Evolutionary conservation across 2,797 vertebrate species (phyloP).

Genomic region (Triplophysa yarkandensis): DNA sequence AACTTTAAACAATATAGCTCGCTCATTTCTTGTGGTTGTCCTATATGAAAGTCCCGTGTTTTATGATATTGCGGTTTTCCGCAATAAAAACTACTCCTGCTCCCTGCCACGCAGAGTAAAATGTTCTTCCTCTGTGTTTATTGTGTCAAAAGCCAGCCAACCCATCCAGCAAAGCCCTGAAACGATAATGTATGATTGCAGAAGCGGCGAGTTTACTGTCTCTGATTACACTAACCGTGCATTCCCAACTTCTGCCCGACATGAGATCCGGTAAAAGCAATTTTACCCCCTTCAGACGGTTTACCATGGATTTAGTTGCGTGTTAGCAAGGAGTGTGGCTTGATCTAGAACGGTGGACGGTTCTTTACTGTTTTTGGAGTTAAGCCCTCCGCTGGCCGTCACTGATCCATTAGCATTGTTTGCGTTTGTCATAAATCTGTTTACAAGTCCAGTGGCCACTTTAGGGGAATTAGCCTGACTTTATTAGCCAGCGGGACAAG

Average conservation of each 20-base stretch:
- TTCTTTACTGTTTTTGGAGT: slow-evolving; percentile 36
- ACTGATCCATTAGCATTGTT: slow-evolving; percentile 51
- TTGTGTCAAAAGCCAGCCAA: slow-evolving; percentile 8
- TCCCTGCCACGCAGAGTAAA: slow-evolving; percentile 11
- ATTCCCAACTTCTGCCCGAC: background rate
- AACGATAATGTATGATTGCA: background rate
- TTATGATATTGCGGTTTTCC: slow-evolving; percentile 16
- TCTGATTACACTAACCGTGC: background rate
- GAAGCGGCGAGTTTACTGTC: background rate
- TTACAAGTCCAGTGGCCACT: slow-evolving; percentile 56
- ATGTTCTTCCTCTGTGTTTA: slow-evolving; percentile 22
- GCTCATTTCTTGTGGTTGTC: slow-evolving; percentile 22
- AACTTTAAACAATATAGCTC: slow-evolving; percentile 24
- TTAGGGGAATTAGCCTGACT: slow-evolving; percentile 53
- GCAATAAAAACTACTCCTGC: slow-evolving; percentile 10
- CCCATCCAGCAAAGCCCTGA: background rate
- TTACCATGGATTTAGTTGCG: background rate
- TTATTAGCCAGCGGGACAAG: slow-evolving; percentile 56
- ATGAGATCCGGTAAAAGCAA: background rate
- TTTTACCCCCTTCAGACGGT: background rate
- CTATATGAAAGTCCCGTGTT: slow-evolving; percentile 16
- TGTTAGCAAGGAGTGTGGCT: background rate
- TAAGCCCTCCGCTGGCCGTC: slow-evolving; percentile 17
- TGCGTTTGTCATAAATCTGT: slow-evolving; percentile 47
- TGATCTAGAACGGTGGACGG: background rate